These are phyloP conservation scores for Dufourea novaeangliae DNA, from an alignment of 1,140 invertebrate species.

Conservation along the genomic window DNA sequence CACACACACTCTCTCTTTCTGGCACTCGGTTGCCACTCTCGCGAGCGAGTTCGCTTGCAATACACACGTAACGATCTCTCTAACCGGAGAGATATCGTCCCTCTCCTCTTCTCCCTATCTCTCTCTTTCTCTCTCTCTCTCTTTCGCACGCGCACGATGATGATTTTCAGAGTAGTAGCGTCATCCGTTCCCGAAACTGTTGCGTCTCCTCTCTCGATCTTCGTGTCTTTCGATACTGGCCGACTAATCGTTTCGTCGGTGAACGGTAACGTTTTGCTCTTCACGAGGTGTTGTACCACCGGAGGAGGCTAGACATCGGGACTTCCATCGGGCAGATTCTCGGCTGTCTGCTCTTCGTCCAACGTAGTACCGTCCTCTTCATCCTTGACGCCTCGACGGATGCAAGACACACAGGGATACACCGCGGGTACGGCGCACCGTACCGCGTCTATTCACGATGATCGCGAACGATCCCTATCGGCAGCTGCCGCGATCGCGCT, in stretches of 20 bases:
- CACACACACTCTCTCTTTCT: constrained; percentile 49
- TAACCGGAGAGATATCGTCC: not conserved
- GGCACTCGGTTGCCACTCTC: constrained; percentile 14
- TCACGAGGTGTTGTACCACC: constrained; percentile 70
- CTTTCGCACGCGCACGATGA: too few species aligned
- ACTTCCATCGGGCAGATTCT: constrained; percentile 61
- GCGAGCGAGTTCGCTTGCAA: constrained; percentile 6
- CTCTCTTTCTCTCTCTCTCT: not conserved
- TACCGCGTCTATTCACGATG: constrained; percentile 43
- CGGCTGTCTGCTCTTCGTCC: constrained; percentile 61
- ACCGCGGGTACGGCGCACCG: constrained; percentile 23
- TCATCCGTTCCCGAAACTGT: constrained; percentile 26
- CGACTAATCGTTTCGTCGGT: constrained; percentile 8
- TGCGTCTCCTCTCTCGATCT: constrained; percentile 7
- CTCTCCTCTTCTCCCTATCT: not conserved
- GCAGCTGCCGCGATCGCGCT: constrained; percentile 47
- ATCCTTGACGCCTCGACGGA: constrained; percentile 50
- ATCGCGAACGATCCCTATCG: constrained; percentile 52
- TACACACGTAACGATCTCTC: not conserved
- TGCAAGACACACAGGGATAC: constrained; percentile 31
- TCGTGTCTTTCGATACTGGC: constrained; percentile 25
- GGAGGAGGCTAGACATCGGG: constrained; percentile 53
- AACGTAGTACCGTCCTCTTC: constrained; percentile 53
- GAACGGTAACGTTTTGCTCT: not conserved
- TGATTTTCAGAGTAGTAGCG: not conserved